Base-by-base conservation (phyloP, 2,888 invertebrate genomes). In the Lepidonotus clava region DNA sequence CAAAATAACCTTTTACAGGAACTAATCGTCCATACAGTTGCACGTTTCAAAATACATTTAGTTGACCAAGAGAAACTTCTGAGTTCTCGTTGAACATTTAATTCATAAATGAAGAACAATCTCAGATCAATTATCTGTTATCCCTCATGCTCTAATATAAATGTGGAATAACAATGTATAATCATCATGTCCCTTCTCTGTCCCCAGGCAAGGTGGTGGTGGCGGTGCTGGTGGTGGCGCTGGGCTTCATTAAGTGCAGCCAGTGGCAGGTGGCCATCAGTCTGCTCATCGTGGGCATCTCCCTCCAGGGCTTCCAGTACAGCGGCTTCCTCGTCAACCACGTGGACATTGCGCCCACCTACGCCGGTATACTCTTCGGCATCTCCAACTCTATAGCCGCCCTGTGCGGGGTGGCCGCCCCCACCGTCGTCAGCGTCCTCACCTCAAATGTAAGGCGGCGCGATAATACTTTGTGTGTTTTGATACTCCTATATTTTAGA, bases 291-390 rank as follows among this genome's bases (percentile, higher is more conserved):
- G 86, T 93, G 4, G 92, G 91, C 38, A 91, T 93, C 18, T 89
- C 92, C 38, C 87, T 92, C 77, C 91, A 91, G 5, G 93, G 93
- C 2, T 89, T 91, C 80, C 92, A 92, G 88, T 93, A 91, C 90
- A 92, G 92, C 87, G 94, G 94, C 18, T 93, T 91, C 90, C 87
- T 92, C 14, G 92, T 94, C 87, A 94, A 94, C 88, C 93, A 93
- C 86, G 92, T 94, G 84, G 94, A 94, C 90, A 91, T 94, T 77
- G 94, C 93, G 34, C 94, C 94, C 6, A 89, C 90, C 0, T 93
- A 92, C 87, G 93, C 94, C 28, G 94, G 93, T 0, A 91, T 93
- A n/a, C 87, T 94, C 83, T 93, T 93, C 89, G 94, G 93, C n/a
- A 92, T 94, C 40, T 90, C 92, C 36, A 94, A 94, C 89, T 92